These are phyloP conservation scores for Drosophila acutilabella DNA, from an alignment of 2,888 invertebrate genomes.

Conservation along the genomic window DNA sequence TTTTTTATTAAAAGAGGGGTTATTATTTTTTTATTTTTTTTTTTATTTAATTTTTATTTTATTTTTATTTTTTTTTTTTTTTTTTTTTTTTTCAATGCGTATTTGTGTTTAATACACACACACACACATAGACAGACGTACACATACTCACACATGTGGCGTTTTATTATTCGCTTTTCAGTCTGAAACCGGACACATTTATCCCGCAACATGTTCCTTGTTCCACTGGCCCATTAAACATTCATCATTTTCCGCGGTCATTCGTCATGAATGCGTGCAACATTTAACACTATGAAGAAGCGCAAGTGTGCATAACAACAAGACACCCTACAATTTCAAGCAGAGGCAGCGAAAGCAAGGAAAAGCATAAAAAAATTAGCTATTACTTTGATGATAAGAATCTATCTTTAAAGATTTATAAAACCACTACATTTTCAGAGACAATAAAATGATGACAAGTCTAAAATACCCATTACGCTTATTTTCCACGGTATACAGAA, in stretches of 20 bases:
- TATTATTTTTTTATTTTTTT: no score
- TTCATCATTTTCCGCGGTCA: constrained; percentile 75
- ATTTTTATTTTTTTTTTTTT: no score
- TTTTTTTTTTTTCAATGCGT: constrained; percentile 17
- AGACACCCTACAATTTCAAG: constrained; percentile 15
- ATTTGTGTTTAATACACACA: constrained; percentile 21
- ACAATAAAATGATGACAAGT: no score
- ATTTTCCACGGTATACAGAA: neutral
- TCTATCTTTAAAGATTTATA: no score
- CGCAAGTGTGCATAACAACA: neutral
- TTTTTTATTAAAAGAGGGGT: no score
- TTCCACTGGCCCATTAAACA: constrained; percentile 75
- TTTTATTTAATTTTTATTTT: no score
- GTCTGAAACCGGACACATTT: constrained; percentile 52
- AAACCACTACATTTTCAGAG: no score
- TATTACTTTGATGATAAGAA: no score
- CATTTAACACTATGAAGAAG: constrained; percentile 51
- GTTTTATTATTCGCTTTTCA: constrained; percentile 24
- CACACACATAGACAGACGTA: neutral
- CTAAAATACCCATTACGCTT: no score
- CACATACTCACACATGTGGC: constrained; percentile 7
- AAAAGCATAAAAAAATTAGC: no score
- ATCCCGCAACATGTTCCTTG: constrained; percentile 61
- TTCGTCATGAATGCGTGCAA: constrained; percentile 74
- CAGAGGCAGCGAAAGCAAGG: neutral